Evolutionary conservation across 2,113 vertebrate species (phyloP).

Genomic region (Scomber scombrus): DNA sequence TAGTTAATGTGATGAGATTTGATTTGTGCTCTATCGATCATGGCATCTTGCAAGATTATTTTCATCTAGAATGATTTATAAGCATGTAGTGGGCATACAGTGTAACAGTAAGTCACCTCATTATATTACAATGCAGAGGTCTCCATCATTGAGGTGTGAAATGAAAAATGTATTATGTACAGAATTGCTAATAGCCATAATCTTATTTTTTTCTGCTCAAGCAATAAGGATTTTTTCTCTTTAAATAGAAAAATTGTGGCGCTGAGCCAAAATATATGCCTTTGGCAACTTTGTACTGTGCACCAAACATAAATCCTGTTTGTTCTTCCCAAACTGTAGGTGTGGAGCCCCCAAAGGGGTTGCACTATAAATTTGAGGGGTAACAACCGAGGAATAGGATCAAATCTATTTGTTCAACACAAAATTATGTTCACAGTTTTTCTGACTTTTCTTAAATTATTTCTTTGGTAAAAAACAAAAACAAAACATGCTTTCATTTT

Average conservation of each 20-base stretch:
- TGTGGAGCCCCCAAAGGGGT: neutral
- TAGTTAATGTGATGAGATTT: slow-evolving; percentile 77
- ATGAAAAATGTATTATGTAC: slow-evolving; percentile 54
- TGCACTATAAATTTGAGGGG: neutral
- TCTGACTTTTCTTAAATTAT: no score
- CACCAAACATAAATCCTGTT: neutral
- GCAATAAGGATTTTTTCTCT: neutral
- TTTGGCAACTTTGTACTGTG: slow-evolving; percentile 4
- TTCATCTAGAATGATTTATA: slow-evolving; percentile 74
- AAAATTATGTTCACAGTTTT: no score
- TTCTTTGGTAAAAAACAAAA: no score
- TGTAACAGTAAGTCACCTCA: slow-evolving; percentile 43
- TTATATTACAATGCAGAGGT: slow-evolving; percentile 41
- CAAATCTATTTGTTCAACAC: neutral
- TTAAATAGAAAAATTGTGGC: neutral
- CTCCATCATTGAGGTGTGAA: slow-evolving; percentile 63
- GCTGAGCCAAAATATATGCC: neutral
- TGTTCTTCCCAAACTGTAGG: neutral
- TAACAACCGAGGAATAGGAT: slow-evolving; percentile 18
- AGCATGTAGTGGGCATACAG: slow-evolving; percentile 38
- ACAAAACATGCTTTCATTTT: no score
- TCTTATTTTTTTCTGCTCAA: slow-evolving; percentile 7
- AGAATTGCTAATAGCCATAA: slow-evolving; percentile 44
- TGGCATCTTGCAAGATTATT: slow-evolving; percentile 61
- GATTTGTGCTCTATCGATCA: slow-evolving; percentile 78